Percentiles rank a stretch among this genome's conserved stretches.
Conservation (phyloP, 2,888 invertebrate species). For the Zaprionus lineosus region DNA sequence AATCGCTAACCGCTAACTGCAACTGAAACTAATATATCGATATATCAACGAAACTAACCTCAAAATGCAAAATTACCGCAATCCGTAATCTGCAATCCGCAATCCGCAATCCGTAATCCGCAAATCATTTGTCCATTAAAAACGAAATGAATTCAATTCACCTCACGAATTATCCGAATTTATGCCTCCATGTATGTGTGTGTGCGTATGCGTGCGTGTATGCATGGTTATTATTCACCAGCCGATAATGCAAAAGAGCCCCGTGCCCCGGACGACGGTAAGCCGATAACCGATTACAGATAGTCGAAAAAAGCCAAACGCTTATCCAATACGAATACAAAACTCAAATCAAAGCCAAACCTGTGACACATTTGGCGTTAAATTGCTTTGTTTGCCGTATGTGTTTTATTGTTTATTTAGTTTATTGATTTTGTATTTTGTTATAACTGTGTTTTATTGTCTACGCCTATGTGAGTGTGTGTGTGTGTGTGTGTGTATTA, state of each 20-base stretch:
- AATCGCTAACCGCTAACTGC: conserved; percentile 29
- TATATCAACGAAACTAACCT: conserved; percentile 7
- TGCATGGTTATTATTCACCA: conserved; percentile 34
- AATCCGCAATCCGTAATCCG: no score
- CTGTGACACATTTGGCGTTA: conserved; percentile 22
- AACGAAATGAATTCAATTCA: conserved; percentile 6
- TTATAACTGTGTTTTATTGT: conserved; percentile 12
- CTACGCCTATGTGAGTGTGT: conserved; percentile 7
- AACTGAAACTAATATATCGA: conserved; percentile 6
- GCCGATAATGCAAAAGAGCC: conserved; percentile 77
- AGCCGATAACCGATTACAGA: conserved; percentile 45
- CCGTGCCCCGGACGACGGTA: conserved; percentile 73
- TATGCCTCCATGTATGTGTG: background rate
- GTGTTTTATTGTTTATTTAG: conserved; percentile 16
- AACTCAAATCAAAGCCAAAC: conserved; percentile 18
- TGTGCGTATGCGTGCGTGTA: background rate
- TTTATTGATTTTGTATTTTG: conserved; percentile 16
- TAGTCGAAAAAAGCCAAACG: background rate
- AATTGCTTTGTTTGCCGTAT: conserved; percentile 14
- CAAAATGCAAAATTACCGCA: conserved; percentile 1
- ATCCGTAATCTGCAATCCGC: no score
- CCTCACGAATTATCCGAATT: background rate
- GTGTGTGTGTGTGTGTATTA: conserved; percentile 9
- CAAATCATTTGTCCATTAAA: no score
- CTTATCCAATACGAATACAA: background rate